Base-by-base conservation (phyloP, 1,140 invertebrate genomes). In the Drosophila parabipectinata region DNA sequence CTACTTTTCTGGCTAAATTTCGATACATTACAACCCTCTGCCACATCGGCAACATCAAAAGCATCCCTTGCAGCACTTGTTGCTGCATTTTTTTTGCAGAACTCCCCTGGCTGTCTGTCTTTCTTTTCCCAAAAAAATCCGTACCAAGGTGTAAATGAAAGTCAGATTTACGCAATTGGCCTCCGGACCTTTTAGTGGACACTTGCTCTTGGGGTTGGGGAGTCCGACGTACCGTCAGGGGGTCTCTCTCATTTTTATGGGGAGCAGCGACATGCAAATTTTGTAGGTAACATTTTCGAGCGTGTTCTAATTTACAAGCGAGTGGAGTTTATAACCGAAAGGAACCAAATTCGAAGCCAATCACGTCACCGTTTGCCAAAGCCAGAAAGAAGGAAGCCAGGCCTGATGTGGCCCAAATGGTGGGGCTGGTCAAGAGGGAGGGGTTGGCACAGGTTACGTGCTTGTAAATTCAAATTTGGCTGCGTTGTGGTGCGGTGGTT, bases 401-500 rank as follows among this genome's bases (percentile, higher is more conserved):
- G 3, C 7, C 8, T 18, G 34, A 37, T 18, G 32, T 34, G 32
- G 51, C 54, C 41, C 12, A 30, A 48, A 3, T 7, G 44, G 24
- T 9, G 48, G 47, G 4, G 12, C 8, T 7, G 26, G n/a, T 3
- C 12, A 7, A 24, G 41, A 7, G 14, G 26, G 44, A 48, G 54
- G 53, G 60, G 71, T 30, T 71, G 60, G 59, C 58, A 72, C 78
- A 72, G 47, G 69, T 85, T 78, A 87, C 80, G 84, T 87, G 85
- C 88, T 90, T 90, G 85, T 90, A 90, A 90, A 90, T 90, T 90
- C 87, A 90, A 90, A 90, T 90, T 74, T 54, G 73, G 66, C 51
- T 77, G 47, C 52, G 41, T 44, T 37, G 54, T 45, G 45, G 58
- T 44, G 28, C 57, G 53, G 53, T 37, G 10, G 34, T 37, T 37